Evolutionary conservation across 2,888 invertebrate genomes (phyloP).

Genomic region (Caenorhabditis wallacei): DNA sequence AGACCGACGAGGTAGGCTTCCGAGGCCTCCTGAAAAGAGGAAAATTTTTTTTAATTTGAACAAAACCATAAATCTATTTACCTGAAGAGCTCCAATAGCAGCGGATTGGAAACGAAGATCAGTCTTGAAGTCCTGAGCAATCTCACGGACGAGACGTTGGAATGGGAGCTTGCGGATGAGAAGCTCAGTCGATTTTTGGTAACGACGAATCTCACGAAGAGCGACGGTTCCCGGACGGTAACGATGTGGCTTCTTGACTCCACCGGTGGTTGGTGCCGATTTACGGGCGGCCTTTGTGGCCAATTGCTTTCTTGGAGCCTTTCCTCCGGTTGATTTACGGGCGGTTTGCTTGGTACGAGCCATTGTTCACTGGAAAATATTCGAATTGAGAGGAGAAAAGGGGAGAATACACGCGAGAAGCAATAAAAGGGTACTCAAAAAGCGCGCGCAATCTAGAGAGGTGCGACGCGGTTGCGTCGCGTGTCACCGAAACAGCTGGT

Average conservation of each 20-base stretch:
- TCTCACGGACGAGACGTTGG: slow-evolving; percentile 75
- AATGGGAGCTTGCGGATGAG: slow-evolving; percentile 75
- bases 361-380: slow-evolving; percentile 44
- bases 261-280: slow-evolving; percentile 86
- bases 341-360: slow-evolving; percentile 78
- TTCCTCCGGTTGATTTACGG: slow-evolving; percentile 76
- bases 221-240: slow-evolving; percentile 96
- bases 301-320: slow-evolving; percentile 74
- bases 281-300: slow-evolving; percentile 75
- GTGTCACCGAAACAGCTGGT: no score
- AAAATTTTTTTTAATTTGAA: neutral
- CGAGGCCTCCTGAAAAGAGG: slow-evolving; percentile 74
- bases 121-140: slow-evolving; percentile 74
- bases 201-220: slow-evolving; percentile 95
- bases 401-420: neutral
- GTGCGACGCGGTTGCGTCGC: slow-evolving; percentile 16
- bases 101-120: slow-evolving; percentile 74
- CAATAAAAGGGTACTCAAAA: neutral
- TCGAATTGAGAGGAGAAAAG: neutral
- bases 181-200: slow-evolving; percentile 93
- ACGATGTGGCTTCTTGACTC: slow-evolving; percentile 93
- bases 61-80: neutral
- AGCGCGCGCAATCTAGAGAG: neutral
- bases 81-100: slow-evolving; percentile 63
- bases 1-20: slow-evolving; percentile 95